These are phyloP conservation scores for Archocentrus centrarchus DNA, from an alignment of 2,113 vertebrate genomes.

Conservation along the genomic window DNA sequence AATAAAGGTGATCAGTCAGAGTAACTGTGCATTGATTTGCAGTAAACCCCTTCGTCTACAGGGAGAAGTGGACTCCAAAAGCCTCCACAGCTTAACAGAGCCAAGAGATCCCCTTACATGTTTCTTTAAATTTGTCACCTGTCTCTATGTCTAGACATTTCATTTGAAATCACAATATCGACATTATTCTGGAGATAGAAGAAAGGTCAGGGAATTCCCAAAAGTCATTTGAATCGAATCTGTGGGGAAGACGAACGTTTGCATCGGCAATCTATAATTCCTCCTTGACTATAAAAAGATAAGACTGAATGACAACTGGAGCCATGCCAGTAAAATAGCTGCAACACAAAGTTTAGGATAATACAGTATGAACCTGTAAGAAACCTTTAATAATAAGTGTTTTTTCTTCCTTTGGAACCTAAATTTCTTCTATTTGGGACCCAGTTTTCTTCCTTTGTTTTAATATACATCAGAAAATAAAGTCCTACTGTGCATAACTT, in stretches of 20 bases:
- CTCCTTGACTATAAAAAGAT: not conserved
- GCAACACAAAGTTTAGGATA: not conserved
- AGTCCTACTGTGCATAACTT: not conserved
- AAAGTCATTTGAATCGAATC: not conserved
- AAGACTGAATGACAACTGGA: not conserved
- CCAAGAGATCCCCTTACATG: not conserved
- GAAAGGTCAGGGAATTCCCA: not conserved
- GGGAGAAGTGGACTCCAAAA: not conserved
- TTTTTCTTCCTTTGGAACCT: not conserved
- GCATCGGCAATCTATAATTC: not conserved
- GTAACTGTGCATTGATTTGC: not conserved
- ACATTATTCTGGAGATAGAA: not conserved
- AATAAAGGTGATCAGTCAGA: not conserved
- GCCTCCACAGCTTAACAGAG: not conserved
- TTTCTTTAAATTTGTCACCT: not conserved
- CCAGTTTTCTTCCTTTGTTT: not conserved
- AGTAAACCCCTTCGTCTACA: not conserved
- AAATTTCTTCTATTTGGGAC: not conserved
- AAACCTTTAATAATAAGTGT: not conserved
- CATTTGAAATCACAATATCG: not conserved
- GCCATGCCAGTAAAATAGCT: not conserved
- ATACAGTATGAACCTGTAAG: not conserved
- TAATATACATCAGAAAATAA: not conserved
- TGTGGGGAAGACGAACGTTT: not conserved
- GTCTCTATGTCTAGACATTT: not conserved